Evolutionary conservation across 2,797 vertebrate species (phyloP), one percentile per base, ranked within the genome.

Genomic region (Dromococcyx pavoninus): DNA sequence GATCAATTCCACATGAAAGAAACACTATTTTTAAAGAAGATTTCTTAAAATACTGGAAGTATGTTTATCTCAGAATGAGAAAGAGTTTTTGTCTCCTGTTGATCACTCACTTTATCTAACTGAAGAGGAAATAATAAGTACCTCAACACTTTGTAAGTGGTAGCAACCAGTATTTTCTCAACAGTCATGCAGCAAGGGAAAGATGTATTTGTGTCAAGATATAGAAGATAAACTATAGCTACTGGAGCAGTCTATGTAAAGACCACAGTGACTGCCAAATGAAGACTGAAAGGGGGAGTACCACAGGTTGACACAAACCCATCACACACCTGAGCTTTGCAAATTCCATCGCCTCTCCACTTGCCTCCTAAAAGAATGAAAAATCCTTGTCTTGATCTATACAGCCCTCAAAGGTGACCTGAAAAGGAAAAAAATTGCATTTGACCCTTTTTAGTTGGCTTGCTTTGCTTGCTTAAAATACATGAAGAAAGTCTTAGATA

Each of bases 381-480:
- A 95, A 94, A 39, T 89, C 57, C 69, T 89, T 79, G 44, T 88
- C 65, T 93, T 88, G 65, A 71, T 74, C 57, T 74, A 79, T 18
- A 85, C 50, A 83, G 53, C 39, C 62, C 67, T 73, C 60, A 94
- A 73, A 91, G n/a, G 35, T 61, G 50, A 91, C 53, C 44, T 71
- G 75, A 66, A 92, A 94, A 58, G 56, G 56, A 66, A 93, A 87
- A 76, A 60, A 54, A 33, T 1, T 60, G 48, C 10, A 23, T 91
- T 89, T 86, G 58, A 92, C 30, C 54, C 32, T 65, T 88, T 85
- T 25, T 65, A 9, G 19, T 33, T 92, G 16, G 14, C 44, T 92
- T 82, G 30, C 48, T 87, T 93, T 54, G 25, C 64, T 67, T 37
- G 25, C 43, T 89, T 64, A 56, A 89, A 93, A 76, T 33, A 39